phyloP scores from a whole-genome alignment of 1,140 invertebrate genomes.

The Philotrypesis tridentata region DNA sequence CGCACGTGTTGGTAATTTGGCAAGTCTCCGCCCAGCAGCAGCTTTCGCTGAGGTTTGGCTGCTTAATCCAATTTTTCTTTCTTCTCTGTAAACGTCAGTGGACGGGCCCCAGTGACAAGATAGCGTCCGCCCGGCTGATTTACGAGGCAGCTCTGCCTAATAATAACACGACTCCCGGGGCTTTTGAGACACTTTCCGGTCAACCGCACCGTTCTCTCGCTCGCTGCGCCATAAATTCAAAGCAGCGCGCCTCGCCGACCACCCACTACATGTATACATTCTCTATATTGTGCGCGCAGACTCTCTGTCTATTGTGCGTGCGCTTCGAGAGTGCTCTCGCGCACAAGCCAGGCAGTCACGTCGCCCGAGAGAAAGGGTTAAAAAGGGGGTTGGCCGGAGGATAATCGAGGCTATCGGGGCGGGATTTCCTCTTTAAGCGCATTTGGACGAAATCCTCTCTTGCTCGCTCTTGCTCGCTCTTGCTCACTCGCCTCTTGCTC shows the following conservation, averaged over 20 bases:
- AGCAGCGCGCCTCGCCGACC: background rate
- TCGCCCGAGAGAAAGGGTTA: conserved; percentile 42
- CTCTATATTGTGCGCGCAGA: too few species aligned
- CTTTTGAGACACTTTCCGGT: conserved; percentile 24
- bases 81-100: conserved; percentile 13
- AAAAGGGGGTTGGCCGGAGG: background rate
- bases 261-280: conserved; percentile 11
- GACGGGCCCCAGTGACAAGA: conserved; percentile 4
- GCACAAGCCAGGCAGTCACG: background rate
- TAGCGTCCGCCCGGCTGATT: conserved; percentile 12
- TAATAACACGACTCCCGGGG: conserved; percentile 5
- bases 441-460: conserved; percentile 16
- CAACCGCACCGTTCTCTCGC: background rate
- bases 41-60: background rate
- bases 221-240: conserved; percentile 33
- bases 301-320: too few species aligned
- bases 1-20: background rate
- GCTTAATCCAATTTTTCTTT: conserved; percentile 19
- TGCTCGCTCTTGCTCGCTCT: background rate
- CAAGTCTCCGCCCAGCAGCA: background rate
- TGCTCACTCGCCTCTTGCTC: background rate
- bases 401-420: background rate
- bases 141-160: background rate
- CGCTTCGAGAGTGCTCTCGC: background rate
- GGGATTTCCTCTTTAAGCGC: background rate